A percentile compares a stretch with the other conserved stretches of the same genome.
These are phyloP conservation scores for Euura saliciscinereae DNA, from an alignment of 1,140 invertebrate species.

Conservation along the genomic window DNA sequence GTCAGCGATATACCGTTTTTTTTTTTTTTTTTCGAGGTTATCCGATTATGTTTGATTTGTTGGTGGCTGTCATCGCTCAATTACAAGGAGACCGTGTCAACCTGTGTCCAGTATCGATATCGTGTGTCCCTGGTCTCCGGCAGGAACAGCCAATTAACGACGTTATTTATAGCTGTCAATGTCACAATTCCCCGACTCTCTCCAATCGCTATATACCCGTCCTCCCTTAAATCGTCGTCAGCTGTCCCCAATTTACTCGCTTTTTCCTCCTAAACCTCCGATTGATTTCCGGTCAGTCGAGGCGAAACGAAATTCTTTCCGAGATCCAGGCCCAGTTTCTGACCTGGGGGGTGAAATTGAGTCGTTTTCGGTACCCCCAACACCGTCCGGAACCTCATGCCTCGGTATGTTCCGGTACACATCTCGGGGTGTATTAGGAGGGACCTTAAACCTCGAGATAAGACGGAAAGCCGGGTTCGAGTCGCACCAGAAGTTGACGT, in stretches of 20 bases:
- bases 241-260: too few species aligned
- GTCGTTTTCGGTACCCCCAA: too few species aligned
- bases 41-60: constrained; percentile 18
- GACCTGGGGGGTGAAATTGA: constrained; percentile 15
- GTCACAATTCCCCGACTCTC: not conserved
- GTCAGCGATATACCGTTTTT: not conserved
- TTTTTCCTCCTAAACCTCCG: not conserved
- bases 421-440: too few species aligned
- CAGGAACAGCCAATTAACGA: constrained; percentile 39
- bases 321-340: too few species aligned
- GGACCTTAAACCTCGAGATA: too few species aligned
- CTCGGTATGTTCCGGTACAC: too few species aligned
- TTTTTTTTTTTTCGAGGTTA: not conserved
- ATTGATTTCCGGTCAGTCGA: not conserved
- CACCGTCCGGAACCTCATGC: too few species aligned
- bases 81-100: not conserved
- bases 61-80: not conserved
- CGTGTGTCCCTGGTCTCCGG: constrained; percentile 29
- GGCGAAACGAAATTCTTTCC: too few species aligned
- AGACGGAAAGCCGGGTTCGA: constrained; percentile 33
- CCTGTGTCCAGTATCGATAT: not conserved
- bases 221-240: too few species aligned
- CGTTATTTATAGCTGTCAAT: constrained; percentile 26
- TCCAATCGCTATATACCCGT: not conserved
- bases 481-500: constrained; percentile 35